Base-by-base conservation (phyloP, 1,140 invertebrate species). In the Pseudomyrmex flavicornis region DNA sequence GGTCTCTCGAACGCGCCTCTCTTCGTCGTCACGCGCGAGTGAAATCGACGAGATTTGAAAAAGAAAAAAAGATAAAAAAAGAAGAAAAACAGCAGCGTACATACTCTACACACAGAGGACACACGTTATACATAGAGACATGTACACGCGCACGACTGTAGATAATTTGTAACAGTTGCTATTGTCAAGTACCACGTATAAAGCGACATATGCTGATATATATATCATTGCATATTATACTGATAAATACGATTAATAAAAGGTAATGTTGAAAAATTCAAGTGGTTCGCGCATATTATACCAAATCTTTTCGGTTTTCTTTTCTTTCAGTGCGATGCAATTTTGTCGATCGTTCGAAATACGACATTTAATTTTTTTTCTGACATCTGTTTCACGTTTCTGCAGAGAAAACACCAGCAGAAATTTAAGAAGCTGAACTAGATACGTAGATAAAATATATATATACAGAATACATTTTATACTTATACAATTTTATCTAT, bases 161-260 rank as follows among this genome's bases (percentile, higher is more conserved):
- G 93, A 94, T 94, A 93, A 93, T 92, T 93, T 90, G 89, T 94
- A 93, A 92, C 90, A 93, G 93, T 92, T 91, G 92, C 91, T 93
- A 93, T 92, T 93, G 93, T 93, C 91, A 91, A 93, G 88, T 93
- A 92, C 86, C 90, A 88, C 86, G 88, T 91, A 90, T 87, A 90
- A 85, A 54, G 54, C 63, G 80, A 89, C 88, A 84, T 84, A 88
- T 80, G 79, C 72, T 79, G 76, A 79, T 75, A 70, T 79, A 35
- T 35, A 85, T 88, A 90, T 92, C 90, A 92, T 91, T 92, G 90
- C 91, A 91, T 92, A 93, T 93, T 93, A 93, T 93, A 93, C 89
- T 89, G 88, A 93, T 94, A 92, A 35, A 35, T 35, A 92, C 90
- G 89, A 93, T 93, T 93, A 94, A 93, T 94, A 93, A 93, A 90